These are phyloP conservation scores for Orthonevra nobilis DNA, from an alignment of 2,888 invertebrate genomes.

Conservation along the genomic window DNA sequence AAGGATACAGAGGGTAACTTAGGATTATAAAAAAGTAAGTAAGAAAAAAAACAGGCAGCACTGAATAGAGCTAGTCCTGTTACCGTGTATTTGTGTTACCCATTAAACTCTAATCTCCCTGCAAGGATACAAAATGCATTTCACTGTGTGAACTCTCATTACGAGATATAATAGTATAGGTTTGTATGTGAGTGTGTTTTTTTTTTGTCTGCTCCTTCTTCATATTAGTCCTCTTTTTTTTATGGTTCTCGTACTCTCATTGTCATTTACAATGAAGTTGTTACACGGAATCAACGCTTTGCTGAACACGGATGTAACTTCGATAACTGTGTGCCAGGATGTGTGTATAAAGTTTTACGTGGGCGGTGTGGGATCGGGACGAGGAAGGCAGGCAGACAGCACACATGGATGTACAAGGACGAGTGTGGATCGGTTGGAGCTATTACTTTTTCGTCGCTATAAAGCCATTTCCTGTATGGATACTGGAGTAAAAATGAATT, in stretches of 20 bases:
- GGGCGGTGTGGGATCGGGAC: slow-evolving; percentile 21
- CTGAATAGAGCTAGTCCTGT: too few relatives aligned
- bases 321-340: slow-evolving; percentile 59
- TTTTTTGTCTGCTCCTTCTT: slow-evolving; percentile 11
- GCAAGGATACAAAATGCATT: slow-evolving; percentile 66
- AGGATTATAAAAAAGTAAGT: too few relatives aligned
- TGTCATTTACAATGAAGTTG: slow-evolving; percentile 66
- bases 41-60: slow-evolving; percentile 26
- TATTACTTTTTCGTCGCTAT: slow-evolving; percentile 58
- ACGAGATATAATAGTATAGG: slow-evolving; percentile 41
- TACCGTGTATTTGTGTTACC: slow-evolving; percentile 68
- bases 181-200: slow-evolving; percentile 15
- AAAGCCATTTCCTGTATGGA: slow-evolving; percentile 51
- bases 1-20: neutral
- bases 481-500: slow-evolving; percentile 44
- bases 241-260: slow-evolving; percentile 43
- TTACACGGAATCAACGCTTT: slow-evolving; percentile 66
- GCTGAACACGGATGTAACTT: slow-evolving; percentile 67
- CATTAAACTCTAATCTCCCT: slow-evolving; percentile 67
- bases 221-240: too few relatives aligned
- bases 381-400: neutral
- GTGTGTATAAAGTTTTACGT: slow-evolving; percentile 55
- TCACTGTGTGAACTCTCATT: slow-evolving; percentile 65
- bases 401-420: slow-evolving; percentile 14
- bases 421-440: slow-evolving; percentile 50